Conservation (phyloP, 2,888 invertebrate species). For the Teleiodes luculella region DNA sequence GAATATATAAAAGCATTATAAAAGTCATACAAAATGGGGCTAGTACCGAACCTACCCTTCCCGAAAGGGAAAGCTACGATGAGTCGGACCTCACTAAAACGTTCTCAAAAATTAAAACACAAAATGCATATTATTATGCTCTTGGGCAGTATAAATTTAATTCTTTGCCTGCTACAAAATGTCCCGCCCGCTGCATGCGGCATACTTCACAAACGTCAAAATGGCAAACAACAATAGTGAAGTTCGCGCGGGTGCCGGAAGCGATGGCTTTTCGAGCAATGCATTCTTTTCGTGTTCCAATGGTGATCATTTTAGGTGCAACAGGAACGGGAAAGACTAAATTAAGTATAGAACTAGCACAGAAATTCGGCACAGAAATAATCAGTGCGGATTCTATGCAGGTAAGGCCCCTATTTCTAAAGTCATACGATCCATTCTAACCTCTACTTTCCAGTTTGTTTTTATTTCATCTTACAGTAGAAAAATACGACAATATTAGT, state of each 20-base stretch:
- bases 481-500: not conserved
- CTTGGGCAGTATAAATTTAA: no score
- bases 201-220: no score
- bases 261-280: conserved; percentile 65
- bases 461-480: not conserved
- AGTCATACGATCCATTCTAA: not conserved
- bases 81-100: no score
- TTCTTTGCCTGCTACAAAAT: no score
- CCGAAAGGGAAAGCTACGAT: no score
- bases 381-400: conserved; percentile 99
- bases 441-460: conserved; percentile 11
- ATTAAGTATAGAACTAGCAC: conserved; percentile 93
- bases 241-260: conserved; percentile 52
- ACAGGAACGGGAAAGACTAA: conserved; percentile 99
- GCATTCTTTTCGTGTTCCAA: conserved; percentile 75
- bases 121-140: no score
- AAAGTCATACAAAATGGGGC: no score
- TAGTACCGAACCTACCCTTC: no score
- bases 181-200: no score
- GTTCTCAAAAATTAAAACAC: no score
- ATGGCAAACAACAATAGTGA: conserved; percentile 64
- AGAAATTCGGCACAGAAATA: conserved; percentile 91
- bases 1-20: no score
- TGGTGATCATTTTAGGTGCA: conserved; percentile 95
- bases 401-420: conserved; percentile 69